These are phyloP conservation scores for Ooceraea biroi DNA, from an alignment of 1,140 invertebrate species.

Conservation along the genomic window DNA sequence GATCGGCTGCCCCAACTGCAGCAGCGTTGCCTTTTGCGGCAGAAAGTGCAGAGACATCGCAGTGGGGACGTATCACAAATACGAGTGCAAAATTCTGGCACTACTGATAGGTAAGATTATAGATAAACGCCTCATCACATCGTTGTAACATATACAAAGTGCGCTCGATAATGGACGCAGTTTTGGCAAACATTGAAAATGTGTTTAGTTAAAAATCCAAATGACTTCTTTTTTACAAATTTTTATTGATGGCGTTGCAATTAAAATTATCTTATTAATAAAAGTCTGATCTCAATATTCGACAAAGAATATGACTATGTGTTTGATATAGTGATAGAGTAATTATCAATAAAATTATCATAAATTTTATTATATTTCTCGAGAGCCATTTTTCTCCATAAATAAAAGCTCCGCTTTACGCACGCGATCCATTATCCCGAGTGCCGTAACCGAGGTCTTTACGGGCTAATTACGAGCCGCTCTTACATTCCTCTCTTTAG, in stretches of 20 bases:
- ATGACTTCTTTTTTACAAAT: neutral
- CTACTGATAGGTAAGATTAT: conserved; percentile 88
- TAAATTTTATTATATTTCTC: neutral
- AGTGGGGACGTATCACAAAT: conserved; percentile 90
- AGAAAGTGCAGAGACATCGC: conserved; percentile 90
- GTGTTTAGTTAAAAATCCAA: neutral
- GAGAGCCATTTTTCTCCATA: neutral
- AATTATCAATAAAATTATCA: conserved; percentile 12
- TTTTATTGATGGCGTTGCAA: neutral
- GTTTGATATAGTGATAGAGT: neutral
- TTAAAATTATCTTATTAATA: neutral
- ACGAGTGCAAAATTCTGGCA: conserved; percentile 93
- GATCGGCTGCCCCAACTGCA: conserved; percentile 92
- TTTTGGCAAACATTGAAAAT: neutral
- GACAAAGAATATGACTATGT: neutral
- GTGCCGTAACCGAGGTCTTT: conserved; percentile 10
- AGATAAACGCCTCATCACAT: no score
- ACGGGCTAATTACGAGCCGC: conserved; percentile 39
- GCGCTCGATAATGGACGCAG: conserved; percentile 1
- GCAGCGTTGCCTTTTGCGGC: conserved; percentile 92
- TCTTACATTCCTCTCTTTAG: conserved; percentile 76
- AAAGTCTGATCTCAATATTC: neutral
- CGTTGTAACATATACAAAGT: neutral
- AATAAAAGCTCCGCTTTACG: conserved; percentile 4
- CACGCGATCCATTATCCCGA: neutral